Conservation (phyloP, 2,113 vertebrate genomes). For the Sylvietta virens region DNA sequence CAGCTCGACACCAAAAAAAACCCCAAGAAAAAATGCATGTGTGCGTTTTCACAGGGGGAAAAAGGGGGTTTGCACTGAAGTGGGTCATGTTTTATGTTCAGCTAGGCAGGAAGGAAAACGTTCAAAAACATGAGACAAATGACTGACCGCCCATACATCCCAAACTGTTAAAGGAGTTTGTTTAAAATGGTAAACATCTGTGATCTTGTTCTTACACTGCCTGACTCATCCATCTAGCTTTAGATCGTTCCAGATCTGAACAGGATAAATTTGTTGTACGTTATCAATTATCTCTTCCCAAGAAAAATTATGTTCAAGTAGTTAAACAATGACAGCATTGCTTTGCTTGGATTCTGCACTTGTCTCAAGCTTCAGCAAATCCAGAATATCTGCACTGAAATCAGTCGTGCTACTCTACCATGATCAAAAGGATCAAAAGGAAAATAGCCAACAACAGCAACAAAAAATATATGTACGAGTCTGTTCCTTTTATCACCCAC, state of each 20-base stretch:
- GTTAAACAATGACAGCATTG: background rate
- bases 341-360: background rate
- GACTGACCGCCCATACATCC: background rate
- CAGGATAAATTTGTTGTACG: background rate
- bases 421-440: background rate
- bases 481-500: background rate
- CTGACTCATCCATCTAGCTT: background rate
- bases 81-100: background rate
- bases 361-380: background rate
- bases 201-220: background rate
- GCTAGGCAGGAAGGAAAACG: background rate
- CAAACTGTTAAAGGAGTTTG: background rate
- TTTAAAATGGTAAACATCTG: background rate
- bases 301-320: background rate
- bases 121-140: background rate
- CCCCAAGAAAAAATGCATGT: rapidly evolving
- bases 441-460: background rate
- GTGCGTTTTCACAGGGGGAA: background rate
- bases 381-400: background rate
- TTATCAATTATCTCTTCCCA: background rate
- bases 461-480: background rate
- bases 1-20: background rate
- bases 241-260: background rate
- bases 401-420: background rate
- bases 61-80: background rate